These are phyloP conservation scores for Hydrotaea diabolus DNA, from an alignment of 2,888 invertebrate species.

Conservation along the genomic window DNA sequence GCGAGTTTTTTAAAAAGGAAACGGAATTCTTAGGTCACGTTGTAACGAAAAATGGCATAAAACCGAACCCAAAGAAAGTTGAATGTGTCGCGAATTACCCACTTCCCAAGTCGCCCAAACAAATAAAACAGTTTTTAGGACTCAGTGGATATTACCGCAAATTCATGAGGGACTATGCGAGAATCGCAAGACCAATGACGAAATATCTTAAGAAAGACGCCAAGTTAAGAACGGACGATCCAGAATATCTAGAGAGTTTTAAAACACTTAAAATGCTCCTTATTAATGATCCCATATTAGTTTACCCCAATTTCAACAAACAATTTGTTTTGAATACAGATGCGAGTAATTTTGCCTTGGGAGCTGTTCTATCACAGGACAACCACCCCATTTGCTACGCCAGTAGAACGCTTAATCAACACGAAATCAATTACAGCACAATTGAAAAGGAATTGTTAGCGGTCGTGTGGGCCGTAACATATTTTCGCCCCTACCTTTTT, in stretches of 20 bases:
- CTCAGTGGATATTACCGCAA: conserved; percentile 59
- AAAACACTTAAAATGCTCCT: conserved; percentile 43
- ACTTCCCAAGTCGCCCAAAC: conserved; percentile 52
- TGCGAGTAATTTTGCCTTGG: conserved; percentile 3
- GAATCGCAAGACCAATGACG: conserved; percentile 51
- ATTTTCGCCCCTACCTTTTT: conserved; percentile 52
- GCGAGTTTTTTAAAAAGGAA: conserved; percentile 47
- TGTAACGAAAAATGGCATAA: conserved; percentile 54
- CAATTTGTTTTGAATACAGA: conserved; percentile 27
- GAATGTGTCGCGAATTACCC: conserved; percentile 53
- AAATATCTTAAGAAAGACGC: conserved; percentile 47
- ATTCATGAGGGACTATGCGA: conserved; percentile 48
- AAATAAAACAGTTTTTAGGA: conserved; percentile 60
- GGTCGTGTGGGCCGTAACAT: conserved; percentile 50
- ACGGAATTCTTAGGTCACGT: conserved; percentile 60
- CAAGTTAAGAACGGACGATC: conserved; percentile 11
- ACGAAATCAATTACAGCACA: conserved; percentile 57
- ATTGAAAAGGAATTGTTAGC: conserved; percentile 51
- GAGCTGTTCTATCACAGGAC: conserved; percentile 50
- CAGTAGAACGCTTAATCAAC: conserved; percentile 51
- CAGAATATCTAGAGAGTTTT: conserved; percentile 38
- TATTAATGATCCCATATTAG: conserved; percentile 54
- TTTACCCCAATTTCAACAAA: conserved; percentile 37
- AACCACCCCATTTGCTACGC: conserved; percentile 49
- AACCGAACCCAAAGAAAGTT: conserved; percentile 58